Conservation (phyloP, 2,797 vertebrate genomes). For the Amphiprion clarkii region DNA sequence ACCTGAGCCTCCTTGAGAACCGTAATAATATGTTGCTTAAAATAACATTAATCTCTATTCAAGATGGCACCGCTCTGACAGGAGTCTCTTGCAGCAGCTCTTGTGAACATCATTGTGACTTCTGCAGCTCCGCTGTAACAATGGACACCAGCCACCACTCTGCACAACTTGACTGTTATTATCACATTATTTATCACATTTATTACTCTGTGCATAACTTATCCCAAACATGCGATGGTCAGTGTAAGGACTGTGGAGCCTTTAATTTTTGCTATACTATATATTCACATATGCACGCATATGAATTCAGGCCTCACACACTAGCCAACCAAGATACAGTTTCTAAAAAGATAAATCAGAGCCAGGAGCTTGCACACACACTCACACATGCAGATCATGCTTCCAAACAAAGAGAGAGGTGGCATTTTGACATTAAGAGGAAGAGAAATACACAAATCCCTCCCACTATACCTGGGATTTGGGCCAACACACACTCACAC, state of each 20-base stretch:
- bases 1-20: too few relatives aligned
- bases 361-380: constrained; percentile 2
- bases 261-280: not conserved
- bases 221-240: too few relatives aligned
- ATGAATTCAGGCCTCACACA: not conserved
- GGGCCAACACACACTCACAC: constrained; percentile 52
- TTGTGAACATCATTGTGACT: too few relatives aligned
- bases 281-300: not conserved
- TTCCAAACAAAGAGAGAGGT: constrained; percentile 49
- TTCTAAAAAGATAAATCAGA: constrained; percentile 14
- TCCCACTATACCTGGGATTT: constrained; percentile 70
- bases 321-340: not conserved
- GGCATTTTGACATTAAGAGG: constrained; percentile 72
- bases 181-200: not conserved
- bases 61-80: too few relatives aligned
- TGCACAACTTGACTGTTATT: not conserved
- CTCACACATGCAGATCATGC: constrained; percentile 34
- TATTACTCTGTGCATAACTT: not conserved
- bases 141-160: too few relatives aligned
- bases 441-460: constrained; percentile 66
- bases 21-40: too few relatives aligned
- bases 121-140: too few relatives aligned
- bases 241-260: not conserved
- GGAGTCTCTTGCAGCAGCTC: too few relatives aligned
- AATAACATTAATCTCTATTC: too few relatives aligned